These are phyloP conservation scores for Scaptomyza graminum DNA, from an alignment of 1,140 invertebrate genomes.

Conservation along the genomic window DNA sequence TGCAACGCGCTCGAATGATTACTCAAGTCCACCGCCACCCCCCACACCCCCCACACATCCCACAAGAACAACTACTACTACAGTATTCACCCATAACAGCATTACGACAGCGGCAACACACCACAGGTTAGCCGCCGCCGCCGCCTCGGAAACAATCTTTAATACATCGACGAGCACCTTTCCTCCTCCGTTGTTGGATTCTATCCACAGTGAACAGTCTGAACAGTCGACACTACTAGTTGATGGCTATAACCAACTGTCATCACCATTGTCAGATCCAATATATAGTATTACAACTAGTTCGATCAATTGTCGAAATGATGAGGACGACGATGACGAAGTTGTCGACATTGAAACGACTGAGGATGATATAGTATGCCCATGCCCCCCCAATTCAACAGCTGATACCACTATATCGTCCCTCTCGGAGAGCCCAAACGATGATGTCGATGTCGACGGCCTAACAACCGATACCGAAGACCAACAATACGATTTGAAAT, in stretches of 20 bases:
- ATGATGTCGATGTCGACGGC: conserved; percentile 61
- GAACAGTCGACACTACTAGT: not conserved
- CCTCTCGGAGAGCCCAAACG: conserved; percentile 54
- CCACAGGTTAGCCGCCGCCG: conserved; percentile 25
- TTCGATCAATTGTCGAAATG: not conserved
- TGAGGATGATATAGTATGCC: conserved; percentile 83
- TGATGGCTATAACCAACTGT: conserved; percentile 36
- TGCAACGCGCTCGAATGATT: conserved; percentile 53
- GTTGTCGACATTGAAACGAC: conserved; percentile 87
- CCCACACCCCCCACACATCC: conserved; percentile 83
- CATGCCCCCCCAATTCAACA: conserved; percentile 11
- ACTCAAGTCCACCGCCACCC: conserved; percentile 53
- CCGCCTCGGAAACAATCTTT: conserved; percentile 12
- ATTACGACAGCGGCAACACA: conserved; percentile 34
- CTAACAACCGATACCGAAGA: conserved; percentile 60
- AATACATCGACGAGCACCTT: conserved; percentile 16
- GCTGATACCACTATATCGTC: too few relatives aligned
- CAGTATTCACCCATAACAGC: conserved; percentile 58
- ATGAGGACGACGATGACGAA: conserved; percentile 84
- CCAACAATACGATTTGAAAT: conserved; percentile 49
- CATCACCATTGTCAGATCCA: not conserved
- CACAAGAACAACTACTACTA: conserved; percentile 85
- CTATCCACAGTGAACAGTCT: conserved; percentile 23
- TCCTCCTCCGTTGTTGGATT: conserved; percentile 29
- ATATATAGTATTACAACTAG: not conserved